Base-by-base conservation (phyloP, 1,140 invertebrate genomes). In the Hestina assimilis region DNA sequence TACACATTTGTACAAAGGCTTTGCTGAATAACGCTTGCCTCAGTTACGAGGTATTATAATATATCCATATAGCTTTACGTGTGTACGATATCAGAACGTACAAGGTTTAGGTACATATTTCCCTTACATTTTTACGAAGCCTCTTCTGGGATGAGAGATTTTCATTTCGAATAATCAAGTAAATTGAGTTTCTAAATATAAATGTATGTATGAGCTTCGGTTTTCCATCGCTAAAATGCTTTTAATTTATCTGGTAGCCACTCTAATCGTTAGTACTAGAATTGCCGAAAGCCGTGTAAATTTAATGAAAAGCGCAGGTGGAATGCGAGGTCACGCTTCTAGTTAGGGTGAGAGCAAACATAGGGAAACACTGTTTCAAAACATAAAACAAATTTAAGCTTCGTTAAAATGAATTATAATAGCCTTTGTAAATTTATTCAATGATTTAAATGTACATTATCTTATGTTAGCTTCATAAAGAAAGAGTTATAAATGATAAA, bases 281-380 rank as follows among this genome's bases (percentile, higher is more conserved):
- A 38, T 6, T 8, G 33, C 33, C 33, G 15, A 38, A 38, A 11
- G 15, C 15, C 33, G 15, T 38, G 33, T 38, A 38, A 38, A 38
- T 38, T 38, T 38, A 38, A 38, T 17, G 33, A 38, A 38, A 38
- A 48, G 46, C 29, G 17, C 46, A 35, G 20, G 11, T 11, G 29
- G 19, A 48, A 35, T 48, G 46, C 46, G 46, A 35, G 46, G 46
- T 35, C 46, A 48, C 46, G 46, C 12, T 35, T 48, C 46, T 31
- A 23, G 28, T 47, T 33, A 47, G 20, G 20, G 28, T 35, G 46
- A 35, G 12, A 48, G 35, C 26, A 35, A 48, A 48, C 31, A 35
- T 48, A 9, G 24, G 17, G 7, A 35, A 48, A 48, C 20, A 35
- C 4, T 23, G 4, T 20, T 21, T 48, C 11, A 4, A 29, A 46